Base-by-base conservation (phyloP, 2,888 invertebrate species). In the Agrochola lota region DNA sequence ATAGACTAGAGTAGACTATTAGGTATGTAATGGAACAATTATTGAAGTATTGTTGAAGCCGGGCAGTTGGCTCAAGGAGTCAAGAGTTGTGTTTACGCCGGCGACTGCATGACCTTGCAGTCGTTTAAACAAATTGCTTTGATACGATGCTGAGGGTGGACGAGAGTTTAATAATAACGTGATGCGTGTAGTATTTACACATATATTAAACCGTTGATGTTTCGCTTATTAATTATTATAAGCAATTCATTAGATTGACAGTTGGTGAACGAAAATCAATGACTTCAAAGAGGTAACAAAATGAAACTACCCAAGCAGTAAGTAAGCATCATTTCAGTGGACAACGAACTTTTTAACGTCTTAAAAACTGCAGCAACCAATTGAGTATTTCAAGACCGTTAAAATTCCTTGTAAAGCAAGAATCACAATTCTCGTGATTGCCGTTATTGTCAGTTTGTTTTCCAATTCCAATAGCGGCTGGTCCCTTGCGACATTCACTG, bases 391-490 rank as follows among this genome's bases (percentile, higher is more conserved):
- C 79, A 75, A 75, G 67, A 86, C 82, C 68, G 74, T 84, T 83
- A 75, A 86, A 86, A 83, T 83, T 83, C 86, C 83, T 79, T 83
- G 75, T 84, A 75, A 60, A 84, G 75, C 67, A 75, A 86, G 83
- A 84, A 75, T 79, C 71, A 85, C 83, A 85, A 72, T 86, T 82
- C 79, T 81, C 69, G 81, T 77, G 78, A 79, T 85, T 87, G 87
- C 80, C 83, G 87, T 90, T 88, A 88, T 83, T 84, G 86, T 87
- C 78, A 84, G 83, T 80, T 79, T 86, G 77, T 86, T 86, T 85
- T 87, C 83, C 84, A 85, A 84, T 86, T 84, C 81, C 79, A 85
- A 86, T 87, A 84, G 87, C 84, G 79, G 69, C 72, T 81, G 85
- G 84, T 85, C 84, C 85, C 83, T 88, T 86, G 85, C 86, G 83